Percentiles rank a stretch among this genome's conserved stretches.
Conservation (phyloP, 2,797 vertebrate genomes). For the Falco cherrug region DNA sequence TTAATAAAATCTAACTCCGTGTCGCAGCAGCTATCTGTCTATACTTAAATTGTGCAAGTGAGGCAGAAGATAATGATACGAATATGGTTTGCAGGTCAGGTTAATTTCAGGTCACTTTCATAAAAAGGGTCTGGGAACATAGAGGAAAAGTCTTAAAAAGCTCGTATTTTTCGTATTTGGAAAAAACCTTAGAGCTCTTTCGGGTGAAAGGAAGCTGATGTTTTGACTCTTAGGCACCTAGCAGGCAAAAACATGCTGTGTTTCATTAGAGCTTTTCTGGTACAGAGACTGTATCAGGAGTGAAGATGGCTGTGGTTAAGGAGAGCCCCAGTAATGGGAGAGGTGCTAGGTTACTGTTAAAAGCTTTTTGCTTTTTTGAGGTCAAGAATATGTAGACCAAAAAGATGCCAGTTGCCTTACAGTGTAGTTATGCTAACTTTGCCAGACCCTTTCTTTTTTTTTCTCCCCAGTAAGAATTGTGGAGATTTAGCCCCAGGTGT, state of each 20-base stretch:
- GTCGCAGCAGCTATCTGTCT: fast-evolving
- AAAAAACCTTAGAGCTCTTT: background rate
- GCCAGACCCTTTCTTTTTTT: background rate
- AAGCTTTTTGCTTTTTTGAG: background rate
- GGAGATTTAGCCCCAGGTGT: background rate
- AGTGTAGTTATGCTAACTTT: background rate
- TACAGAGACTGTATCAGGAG: fast-evolving
- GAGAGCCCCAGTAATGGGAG: background rate
- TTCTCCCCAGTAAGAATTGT: fast-evolving
- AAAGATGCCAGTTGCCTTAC: fast-evolving
- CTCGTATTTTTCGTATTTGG: background rate
- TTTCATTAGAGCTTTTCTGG: background rate
- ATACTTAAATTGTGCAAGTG: fast-evolving
- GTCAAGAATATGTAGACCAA: background rate
- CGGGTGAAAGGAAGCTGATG: background rate
- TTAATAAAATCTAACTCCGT: fast-evolving
- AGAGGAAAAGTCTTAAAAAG: background rate
- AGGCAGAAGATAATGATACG: fast-evolving
- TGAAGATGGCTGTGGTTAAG: background rate
- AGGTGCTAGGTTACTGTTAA: background rate
- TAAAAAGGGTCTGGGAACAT: fast-evolving
- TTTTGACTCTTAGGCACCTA: background rate
- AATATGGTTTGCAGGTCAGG: fast-evolving
- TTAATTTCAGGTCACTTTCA: background rate
- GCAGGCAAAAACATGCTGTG: background rate